phyloP scores from a whole-genome alignment of 2,797 vertebrate species.

The Enteromius fasciolatus region DNA sequence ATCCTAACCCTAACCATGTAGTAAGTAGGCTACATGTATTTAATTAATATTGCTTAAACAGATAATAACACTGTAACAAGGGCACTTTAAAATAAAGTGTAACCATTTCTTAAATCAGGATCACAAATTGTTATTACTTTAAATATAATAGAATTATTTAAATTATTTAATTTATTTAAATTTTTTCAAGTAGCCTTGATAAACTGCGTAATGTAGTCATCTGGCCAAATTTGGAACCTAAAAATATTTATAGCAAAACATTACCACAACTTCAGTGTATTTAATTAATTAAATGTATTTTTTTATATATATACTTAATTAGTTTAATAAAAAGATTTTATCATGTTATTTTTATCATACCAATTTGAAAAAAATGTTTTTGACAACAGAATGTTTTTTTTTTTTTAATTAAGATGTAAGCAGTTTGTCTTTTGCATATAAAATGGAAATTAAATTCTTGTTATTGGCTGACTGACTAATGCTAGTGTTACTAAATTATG shows the following conservation, averaged over 20 bases:
- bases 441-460: neutral
- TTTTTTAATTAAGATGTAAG: neutral
- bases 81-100: too few relatives aligned
- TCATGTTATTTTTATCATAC: neutral
- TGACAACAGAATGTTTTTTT: neutral
- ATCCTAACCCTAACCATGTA: too few relatives aligned
- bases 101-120: neutral
- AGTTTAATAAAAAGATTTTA: neutral
- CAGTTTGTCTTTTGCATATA: neutral
- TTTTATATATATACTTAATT: neutral
- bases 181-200: too few relatives aligned
- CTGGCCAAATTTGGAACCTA: too few relatives aligned
- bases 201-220: neutral
- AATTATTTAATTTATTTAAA: too few relatives aligned
- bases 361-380: neutral
- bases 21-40: too few relatives aligned
- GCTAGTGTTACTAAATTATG: neutral
- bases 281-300: too few relatives aligned
- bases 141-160: neutral
- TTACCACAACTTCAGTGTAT: too few relatives aligned
- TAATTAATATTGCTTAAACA: too few relatives aligned
- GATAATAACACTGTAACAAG: too few relatives aligned
- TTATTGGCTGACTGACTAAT: neutral
- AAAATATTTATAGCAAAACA: too few relatives aligned
- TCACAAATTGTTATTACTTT: neutral